Base-by-base conservation (phyloP, 2,888 invertebrate species). In the Lysandra bellargus region DNA sequence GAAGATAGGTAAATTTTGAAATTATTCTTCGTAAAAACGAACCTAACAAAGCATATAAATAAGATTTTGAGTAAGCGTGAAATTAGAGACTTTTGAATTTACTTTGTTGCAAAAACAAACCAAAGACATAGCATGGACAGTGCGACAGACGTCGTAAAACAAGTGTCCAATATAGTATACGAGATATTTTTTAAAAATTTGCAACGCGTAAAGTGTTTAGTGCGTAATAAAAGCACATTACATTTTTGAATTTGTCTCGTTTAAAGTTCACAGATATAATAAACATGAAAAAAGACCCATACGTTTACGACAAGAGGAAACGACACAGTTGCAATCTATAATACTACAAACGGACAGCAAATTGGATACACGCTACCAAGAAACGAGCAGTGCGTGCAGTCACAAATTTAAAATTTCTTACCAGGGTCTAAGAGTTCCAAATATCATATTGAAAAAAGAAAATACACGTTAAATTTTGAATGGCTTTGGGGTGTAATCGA, bases 371-470 rank as follows among this genome's bases (percentile, higher is more conserved):
- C 69, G 49, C 78, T 57, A 33, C 37, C 60, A 64, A 78, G 49
- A 78, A 37, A 79, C 78, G 73, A 14, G 33, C 74, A 61, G 30
- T 79, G 60, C 60, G 73, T 79, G 74, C 82, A 82, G 80, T 74
- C 82, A 82, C 82, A 81, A 80, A 81, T 80, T 78, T 80, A 81
- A 83, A 81, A 82, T 83, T 86, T 93, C 94, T 94, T 94, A 94
- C 94, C 94, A 89, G 92, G 90, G 88, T 94, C 94, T 94, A 93
- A 88, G 86, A 89, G 87, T 89, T 89, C 93, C 92, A 92, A 79
- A 82, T 89, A 91, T 87, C 92, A 91, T 89, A 90, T 90, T 93
- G 92, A 89, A 94, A 84, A 93, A 86, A 91, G 89, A 93, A 92
- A 92, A 92, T 87, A 90, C 86, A 90, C 84, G 83, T 83, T 88